Base-by-base conservation (phyloP, 2,797 vertebrate genomes). In the Spinus pinus region DNA sequence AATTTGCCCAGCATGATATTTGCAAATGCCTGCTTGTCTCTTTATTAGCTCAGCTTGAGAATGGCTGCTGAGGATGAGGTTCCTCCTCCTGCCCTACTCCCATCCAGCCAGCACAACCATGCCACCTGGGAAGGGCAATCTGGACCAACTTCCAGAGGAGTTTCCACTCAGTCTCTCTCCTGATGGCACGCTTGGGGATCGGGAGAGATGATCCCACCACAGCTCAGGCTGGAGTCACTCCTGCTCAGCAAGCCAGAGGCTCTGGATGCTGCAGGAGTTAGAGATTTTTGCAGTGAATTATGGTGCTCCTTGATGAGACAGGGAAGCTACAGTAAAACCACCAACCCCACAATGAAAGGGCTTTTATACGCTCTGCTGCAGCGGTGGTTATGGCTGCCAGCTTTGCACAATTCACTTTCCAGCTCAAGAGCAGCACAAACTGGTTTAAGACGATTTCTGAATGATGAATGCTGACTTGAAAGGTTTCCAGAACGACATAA, bases 401-500 rank as follows among this genome's bases (percentile, higher is more conserved):
- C 27, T 89, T 39, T 1, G 3, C 70, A 93, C 94, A 92, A 88
- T 96, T 96, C 95, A 91, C 95, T 95, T 91, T 95, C 90, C 81
- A 92, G 73, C 92, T 79, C 60, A 49, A 75, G 30, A 94, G 93
- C 58, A 75, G 91, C 79, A 85, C 86, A 72, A 95, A 94, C 94
- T 74, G 71, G 88, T 90, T 96, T 95, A 95, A 95, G 96, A 97
- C 10, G 20, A 96, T 94, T 93, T 90, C 79, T 88, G 88, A 87
- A 94, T 92, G 95, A 96, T 95, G 93, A 96, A 96, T 93, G 88
- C 69, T 82, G 77, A 81, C 85, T 94, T 96, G 93, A 97, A 97
- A 95, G 90, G 39, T 89, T 97, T 96, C 94, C 95, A 90, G 72
- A 50, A 66, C 24, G 25, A 88, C 88, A 96, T 89, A 96, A 96